phyloP scores from a whole-genome alignment of 2,797 vertebrate species.

The Momotus momota region DNA sequence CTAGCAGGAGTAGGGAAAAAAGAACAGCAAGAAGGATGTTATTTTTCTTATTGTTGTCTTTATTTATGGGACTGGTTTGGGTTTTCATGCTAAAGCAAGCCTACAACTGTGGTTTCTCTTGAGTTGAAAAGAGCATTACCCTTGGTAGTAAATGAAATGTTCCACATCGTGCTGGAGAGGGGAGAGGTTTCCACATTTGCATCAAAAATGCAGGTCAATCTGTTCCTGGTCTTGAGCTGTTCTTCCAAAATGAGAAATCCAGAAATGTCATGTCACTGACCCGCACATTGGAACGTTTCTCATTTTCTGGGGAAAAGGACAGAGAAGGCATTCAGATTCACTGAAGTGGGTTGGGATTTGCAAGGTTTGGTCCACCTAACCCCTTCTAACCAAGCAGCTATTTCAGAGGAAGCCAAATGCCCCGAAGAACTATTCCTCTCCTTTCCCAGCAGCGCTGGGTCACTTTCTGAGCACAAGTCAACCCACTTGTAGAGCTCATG shows the following conservation, averaged over 20 bases:
- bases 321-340: background rate
- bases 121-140: background rate
- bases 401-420: background rate
- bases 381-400: background rate
- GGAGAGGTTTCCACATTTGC: background rate
- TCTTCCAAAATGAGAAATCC: background rate
- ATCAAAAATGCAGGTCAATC: background rate
- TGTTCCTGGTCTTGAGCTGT: background rate
- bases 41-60: background rate
- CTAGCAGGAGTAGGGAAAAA: background rate
- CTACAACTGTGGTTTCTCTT: background rate
- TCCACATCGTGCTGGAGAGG: background rate
- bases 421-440: background rate
- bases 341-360: fast-evolving
- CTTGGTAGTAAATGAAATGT: background rate
- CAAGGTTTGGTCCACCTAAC: background rate
- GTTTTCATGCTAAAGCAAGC: background rate
- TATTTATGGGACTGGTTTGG: background rate
- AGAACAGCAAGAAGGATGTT: background rate
- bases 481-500: background rate
- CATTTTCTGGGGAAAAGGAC: background rate
- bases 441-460: background rate
- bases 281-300: background rate
- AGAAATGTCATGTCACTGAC: background rate
- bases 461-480: background rate